phyloP scores from a whole-genome alignment of 2,888 invertebrate genomes.

The Drosophila falleni region DNA sequence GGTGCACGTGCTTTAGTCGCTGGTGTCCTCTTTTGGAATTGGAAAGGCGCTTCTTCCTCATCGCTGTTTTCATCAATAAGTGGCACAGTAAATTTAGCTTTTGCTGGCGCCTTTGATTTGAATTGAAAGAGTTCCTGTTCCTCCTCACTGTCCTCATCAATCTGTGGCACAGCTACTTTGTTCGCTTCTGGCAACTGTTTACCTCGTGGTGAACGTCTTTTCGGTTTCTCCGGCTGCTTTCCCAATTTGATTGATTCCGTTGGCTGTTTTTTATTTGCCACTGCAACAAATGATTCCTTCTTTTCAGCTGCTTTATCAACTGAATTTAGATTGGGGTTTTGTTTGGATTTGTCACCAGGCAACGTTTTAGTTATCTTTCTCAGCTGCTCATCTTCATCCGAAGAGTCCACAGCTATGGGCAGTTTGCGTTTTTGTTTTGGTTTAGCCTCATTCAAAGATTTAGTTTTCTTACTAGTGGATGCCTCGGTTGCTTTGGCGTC shows the following conservation, averaged over 20 bases:
- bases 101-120: constrained; percentile 15
- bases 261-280: not conserved
- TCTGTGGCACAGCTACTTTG: not conserved
- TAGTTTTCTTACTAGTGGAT: not conserved
- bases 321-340: not conserved
- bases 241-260: not conserved
- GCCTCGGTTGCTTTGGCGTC: constrained; percentile 18
- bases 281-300: not conserved
- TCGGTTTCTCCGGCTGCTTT: not conserved
- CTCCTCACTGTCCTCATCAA: constrained; percentile 28
- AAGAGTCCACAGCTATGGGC: constrained; percentile 31
- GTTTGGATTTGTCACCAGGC: constrained; percentile 1
- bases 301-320: not conserved
- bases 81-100: constrained; percentile 1
- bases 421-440: constrained; percentile 27
- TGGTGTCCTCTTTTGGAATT: constrained; percentile 38
- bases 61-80: constrained; percentile 29
- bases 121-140: constrained; percentile 38
- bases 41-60: constrained; percentile 45
- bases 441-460: not conserved
- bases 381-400: constrained; percentile 39
- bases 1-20: constrained; percentile 1
- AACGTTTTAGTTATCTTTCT: constrained; percentile 22
- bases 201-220: constrained; percentile 3
- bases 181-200: constrained; percentile 1